These are phyloP conservation scores for Amyelois transitella DNA, from an alignment of 1,140 invertebrate genomes.

Conservation along the genomic window DNA sequence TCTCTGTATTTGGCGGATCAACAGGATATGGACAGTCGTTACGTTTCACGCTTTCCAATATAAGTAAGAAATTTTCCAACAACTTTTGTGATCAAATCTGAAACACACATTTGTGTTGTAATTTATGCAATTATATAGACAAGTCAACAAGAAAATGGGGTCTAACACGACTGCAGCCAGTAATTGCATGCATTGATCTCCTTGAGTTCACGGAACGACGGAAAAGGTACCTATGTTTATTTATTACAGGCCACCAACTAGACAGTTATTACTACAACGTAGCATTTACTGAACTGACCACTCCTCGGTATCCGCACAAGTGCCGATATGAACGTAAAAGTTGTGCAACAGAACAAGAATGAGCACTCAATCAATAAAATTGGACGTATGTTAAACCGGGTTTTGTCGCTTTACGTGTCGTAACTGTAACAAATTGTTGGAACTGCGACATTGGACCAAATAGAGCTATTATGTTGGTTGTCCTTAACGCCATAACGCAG, in stretches of 20 bases:
- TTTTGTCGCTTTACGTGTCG: conserved; percentile 20
- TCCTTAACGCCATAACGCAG: conserved; percentile 14
- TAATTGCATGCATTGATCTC: conserved; percentile 62
- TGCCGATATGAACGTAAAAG: conserved; percentile 11
- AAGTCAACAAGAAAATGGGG: conserved; percentile 33
- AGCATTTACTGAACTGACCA: conserved; percentile 23
- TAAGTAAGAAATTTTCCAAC: neutral
- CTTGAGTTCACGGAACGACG: conserved; percentile 58
- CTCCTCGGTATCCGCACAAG: conserved; percentile 26
- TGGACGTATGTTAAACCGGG: conserved; percentile 5
- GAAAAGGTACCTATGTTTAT: conserved; percentile 29
- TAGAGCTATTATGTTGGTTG: conserved; percentile 20
- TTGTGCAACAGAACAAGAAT: conserved; percentile 32
- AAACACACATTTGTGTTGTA: conserved; percentile 14
- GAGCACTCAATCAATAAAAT: conserved; percentile 32
- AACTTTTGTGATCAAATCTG: neutral
- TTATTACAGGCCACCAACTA: conserved; percentile 26
- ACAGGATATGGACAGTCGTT: conserved; percentile 29
- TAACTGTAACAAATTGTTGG: conserved; percentile 21
- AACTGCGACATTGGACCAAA: conserved; percentile 23
- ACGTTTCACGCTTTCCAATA: conserved; percentile 23
- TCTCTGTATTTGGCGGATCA: conserved; percentile 20
- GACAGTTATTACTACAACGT: conserved; percentile 11
- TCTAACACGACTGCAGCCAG: conserved; percentile 23
- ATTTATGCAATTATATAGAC: conserved; percentile 43